Conservation (phyloP, 92 coral and sea anemone species). For the Zoanthus gigantus region DNA sequence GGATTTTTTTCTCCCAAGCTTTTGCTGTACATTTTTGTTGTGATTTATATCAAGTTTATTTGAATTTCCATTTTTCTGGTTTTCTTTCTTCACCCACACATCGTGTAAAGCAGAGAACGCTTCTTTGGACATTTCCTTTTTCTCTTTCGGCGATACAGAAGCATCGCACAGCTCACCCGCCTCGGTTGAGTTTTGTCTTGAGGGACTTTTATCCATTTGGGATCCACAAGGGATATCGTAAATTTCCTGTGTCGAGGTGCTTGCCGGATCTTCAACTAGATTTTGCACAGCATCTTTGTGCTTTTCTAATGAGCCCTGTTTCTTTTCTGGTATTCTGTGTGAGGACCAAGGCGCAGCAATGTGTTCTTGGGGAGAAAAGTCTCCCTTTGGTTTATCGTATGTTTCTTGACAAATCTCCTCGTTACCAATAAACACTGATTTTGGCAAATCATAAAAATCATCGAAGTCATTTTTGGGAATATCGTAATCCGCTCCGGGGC, state of each 20-base stretch:
- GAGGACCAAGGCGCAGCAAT: conserved; percentile 7
- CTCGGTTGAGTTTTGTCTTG: conserved; percentile 6
- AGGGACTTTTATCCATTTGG: conserved; percentile 43
- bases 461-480: conserved; percentile 77
- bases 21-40: conserved; percentile 47
- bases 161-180: conserved; percentile 58
- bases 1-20: conserved; percentile 13
- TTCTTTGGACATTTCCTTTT: background rate
- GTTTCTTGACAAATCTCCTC: conserved; percentile 24
- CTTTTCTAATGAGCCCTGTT: background rate
- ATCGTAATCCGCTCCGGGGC: conserved; percentile 78
- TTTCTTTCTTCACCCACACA: conserved; percentile 42
- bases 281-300: background rate
- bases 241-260: conserved; percentile 55
- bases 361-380: conserved; percentile 7
- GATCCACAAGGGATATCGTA: conserved; percentile 73
- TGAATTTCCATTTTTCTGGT: conserved; percentile 28
- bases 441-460: conserved; percentile 58
- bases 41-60: conserved; percentile 49
- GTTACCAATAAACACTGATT: background rate
- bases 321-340: background rate
- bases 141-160: conserved; percentile 33
- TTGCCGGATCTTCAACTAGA: conserved; percentile 32
- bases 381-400: conserved; percentile 29
- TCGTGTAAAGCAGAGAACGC: conserved; percentile 32